phyloP scores from a whole-genome alignment of 92 coral and sea anemone species.

The Bergia sp. region DNA sequence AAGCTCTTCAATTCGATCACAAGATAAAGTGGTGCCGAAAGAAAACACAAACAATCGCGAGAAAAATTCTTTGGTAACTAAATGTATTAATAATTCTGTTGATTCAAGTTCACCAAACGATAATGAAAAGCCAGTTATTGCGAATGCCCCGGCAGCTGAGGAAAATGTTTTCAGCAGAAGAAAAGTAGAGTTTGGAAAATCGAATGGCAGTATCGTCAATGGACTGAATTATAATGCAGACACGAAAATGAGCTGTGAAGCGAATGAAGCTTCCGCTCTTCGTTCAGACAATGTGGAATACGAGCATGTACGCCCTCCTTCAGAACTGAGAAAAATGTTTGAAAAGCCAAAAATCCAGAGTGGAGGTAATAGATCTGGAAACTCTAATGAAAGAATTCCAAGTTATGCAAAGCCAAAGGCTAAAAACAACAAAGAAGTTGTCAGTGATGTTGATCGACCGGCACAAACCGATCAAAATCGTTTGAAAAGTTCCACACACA shows the following conservation, averaged over 20 bases:
- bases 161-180: background rate
- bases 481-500: slow-evolving; percentile 4
- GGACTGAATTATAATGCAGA: slow-evolving; percentile 26
- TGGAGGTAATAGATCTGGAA: slow-evolving; percentile 23
- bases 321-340: slow-evolving; percentile 67
- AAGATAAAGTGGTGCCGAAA: slow-evolving; percentile 12
- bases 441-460: slow-evolving; percentile 35
- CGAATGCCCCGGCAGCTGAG: background rate
- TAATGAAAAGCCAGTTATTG: slow-evolving; percentile 7
- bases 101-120: background rate
- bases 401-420: background rate
- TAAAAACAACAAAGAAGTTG: slow-evolving; percentile 17
- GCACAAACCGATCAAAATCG: slow-evolving; percentile 32
- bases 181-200: background rate
- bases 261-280: background rate
- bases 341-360: slow-evolving; percentile 54
- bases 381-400: slow-evolving; percentile 9
- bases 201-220: slow-evolving; percentile 23
- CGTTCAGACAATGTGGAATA: slow-evolving; percentile 54
- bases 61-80: slow-evolving; percentile 44
- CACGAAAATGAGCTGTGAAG: slow-evolving; percentile 13
- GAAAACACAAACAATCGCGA: slow-evolving; percentile 25
- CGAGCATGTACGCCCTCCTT: slow-evolving; percentile 70
- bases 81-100: background rate
- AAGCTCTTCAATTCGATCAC: background rate